Percentiles rank a stretch among this genome's conserved stretches.
Conservation (phyloP, 2,113 vertebrate genomes). For the Tonatia bakeri region DNA sequence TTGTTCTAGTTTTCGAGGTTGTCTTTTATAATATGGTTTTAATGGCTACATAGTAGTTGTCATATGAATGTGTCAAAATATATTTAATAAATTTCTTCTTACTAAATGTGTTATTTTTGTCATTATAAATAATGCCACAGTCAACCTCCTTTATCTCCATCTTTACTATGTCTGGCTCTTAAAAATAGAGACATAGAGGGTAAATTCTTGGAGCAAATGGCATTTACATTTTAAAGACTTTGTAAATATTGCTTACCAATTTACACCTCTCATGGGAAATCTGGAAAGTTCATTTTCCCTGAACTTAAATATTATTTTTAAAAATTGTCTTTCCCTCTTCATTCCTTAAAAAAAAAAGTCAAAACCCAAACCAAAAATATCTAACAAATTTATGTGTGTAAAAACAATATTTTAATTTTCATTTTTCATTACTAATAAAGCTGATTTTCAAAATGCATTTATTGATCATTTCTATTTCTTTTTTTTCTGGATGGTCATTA, state of each 20-base stretch:
- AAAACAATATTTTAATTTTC: neutral
- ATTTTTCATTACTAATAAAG: neutral
- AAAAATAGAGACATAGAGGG: neutral
- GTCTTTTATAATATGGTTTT: neutral
- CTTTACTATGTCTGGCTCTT: neutral
- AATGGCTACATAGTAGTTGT: neutral
- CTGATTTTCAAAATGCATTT: slow-evolving; percentile 10
- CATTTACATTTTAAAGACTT: neutral
- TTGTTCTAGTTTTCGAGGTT: neutral
- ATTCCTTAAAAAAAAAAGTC: neutral
- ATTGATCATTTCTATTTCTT: neutral
- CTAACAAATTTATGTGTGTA: neutral
- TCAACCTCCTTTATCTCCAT: neutral
- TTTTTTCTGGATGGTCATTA: neutral
- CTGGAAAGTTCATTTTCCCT: neutral
- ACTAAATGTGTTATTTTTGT: neutral
- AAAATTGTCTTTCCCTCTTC: neutral
- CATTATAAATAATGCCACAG: neutral
- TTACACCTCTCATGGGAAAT: neutral
- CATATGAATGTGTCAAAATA: neutral
- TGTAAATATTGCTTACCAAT: neutral
- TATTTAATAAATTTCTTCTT: neutral
- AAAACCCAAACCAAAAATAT: neutral
- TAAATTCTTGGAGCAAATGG: neutral
- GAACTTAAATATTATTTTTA: neutral